Evolutionary conservation across 2,888 invertebrate genomes (phyloP).

Genomic region (Panopea generosa): DNA sequence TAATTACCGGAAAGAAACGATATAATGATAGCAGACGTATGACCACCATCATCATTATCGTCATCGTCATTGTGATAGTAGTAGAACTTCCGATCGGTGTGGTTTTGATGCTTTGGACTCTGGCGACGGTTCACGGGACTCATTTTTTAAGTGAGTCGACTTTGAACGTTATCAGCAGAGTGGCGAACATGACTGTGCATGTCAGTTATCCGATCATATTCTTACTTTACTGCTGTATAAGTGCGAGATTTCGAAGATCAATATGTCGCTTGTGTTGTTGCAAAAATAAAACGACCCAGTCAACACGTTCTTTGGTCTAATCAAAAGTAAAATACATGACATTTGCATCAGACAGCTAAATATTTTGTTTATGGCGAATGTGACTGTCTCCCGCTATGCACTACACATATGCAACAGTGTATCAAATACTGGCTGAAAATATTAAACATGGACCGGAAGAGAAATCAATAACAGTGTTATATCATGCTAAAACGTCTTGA

Average conservation of each 20-base stretch:
- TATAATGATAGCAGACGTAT: slow-evolving; percentile 73
- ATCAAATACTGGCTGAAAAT: no score
- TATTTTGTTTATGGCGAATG: no score
- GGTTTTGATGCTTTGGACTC: slow-evolving; percentile 90
- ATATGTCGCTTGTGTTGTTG: not conserved
- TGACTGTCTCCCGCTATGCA: no score
- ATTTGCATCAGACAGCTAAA: no score
- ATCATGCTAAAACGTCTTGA: no score
- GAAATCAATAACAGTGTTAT: no score
- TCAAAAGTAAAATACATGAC: no score
- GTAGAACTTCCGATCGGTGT: slow-evolving; percentile 85
- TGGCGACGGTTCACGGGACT: slow-evolving; percentile 83
- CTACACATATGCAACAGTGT: no score
- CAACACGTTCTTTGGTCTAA: no score
- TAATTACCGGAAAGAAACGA: slow-evolving; percentile 42
- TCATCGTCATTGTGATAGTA: slow-evolving; percentile 84
- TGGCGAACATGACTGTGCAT: slow-evolving; percentile 95
- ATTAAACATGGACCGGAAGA: no score
- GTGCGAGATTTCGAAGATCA: slow-evolving; percentile 91
- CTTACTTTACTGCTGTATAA: slow-evolving; percentile 97
- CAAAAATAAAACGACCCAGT: no score
- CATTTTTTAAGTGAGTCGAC: slow-evolving; percentile 53
- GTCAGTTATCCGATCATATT: slow-evolving; percentile 96
- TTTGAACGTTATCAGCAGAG: slow-evolving; percentile 76
- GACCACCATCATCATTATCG: slow-evolving; percentile 83